Conservation (phyloP, 2,797 vertebrate species). For the Acomys russatus region DNA sequence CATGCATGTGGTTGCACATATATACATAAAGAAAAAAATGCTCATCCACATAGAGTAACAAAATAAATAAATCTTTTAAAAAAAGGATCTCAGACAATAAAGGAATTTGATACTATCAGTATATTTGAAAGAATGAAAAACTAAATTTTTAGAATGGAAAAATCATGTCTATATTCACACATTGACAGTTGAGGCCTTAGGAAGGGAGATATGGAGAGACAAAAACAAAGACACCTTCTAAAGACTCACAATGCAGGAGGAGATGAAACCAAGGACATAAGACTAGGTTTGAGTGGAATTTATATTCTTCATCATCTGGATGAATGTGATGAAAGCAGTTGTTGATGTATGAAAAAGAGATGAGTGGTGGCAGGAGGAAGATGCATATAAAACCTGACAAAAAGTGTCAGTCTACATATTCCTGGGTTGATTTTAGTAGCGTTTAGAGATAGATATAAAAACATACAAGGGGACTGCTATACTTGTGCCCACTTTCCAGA, state of each 20-base stretch:
- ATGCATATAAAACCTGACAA: background rate
- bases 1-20: background rate
- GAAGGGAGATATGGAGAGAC: background rate
- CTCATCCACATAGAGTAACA: background rate
- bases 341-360: conserved; percentile 8
- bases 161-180: background rate
- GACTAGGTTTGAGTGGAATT: background rate
- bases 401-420: background rate
- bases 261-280: background rate
- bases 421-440: conserved; percentile 8
- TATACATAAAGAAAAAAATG: background rate
- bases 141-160: background rate
- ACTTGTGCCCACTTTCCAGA: background rate
- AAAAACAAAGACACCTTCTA: background rate
- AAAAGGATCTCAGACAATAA: background rate
- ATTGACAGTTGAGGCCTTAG: background rate
- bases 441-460: background rate
- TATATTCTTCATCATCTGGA: background rate
- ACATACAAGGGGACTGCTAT: background rate
- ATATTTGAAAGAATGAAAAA: background rate
- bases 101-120: background rate
- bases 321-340: background rate
- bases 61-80: background rate
- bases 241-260: background rate
- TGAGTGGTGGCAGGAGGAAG: background rate